Percentiles rank a stretch among this genome's conserved stretches.
Conservation (phyloP, 1,140 invertebrate genomes). For the Drosophila bocki region DNA sequence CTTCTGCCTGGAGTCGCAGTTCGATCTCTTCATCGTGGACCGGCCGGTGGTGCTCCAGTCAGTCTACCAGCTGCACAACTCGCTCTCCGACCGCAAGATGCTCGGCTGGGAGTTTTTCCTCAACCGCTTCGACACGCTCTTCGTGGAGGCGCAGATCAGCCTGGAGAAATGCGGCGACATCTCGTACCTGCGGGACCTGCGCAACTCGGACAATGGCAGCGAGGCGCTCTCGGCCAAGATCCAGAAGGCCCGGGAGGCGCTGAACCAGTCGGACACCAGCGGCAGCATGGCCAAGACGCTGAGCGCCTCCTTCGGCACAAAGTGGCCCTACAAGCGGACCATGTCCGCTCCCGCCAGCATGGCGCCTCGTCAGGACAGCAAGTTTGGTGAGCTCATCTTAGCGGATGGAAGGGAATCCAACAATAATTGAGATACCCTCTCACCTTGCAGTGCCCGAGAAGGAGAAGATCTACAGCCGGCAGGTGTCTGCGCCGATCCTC, state of each 20-base stretch:
- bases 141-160: conserved; percentile 97
- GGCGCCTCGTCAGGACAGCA: conserved; percentile 90
- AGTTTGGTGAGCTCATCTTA: conserved; percentile 87
- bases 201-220: conserved; percentile 94
- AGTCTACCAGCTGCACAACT: conserved; percentile 97
- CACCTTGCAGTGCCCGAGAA: conserved; percentile 88
- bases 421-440: neutral
- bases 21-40: conserved; percentile 97
- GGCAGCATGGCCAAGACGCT: conserved; percentile 91
- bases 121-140: conserved; percentile 97
- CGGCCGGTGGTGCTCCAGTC: conserved; percentile 98
- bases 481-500: conserved; percentile 94
- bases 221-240: conserved; percentile 96
- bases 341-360: conserved; percentile 95
- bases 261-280: conserved; percentile 88
- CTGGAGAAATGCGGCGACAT: conserved; percentile 93
- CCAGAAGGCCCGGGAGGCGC: conserved; percentile 94
- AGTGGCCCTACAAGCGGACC: conserved; percentile 97
- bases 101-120: conserved; percentile 99
- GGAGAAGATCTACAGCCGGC: conserved; percentile 95
- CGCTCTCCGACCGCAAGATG: conserved; percentile 95
- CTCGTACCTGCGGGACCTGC: conserved; percentile 93
- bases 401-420: no score
- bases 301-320: conserved; percentile 95
- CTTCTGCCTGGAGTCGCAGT: conserved; percentile 95